Evolutionary conservation across 1,140 invertebrate genomes (phyloP), one percentile per base, ranked within the genome.

Genomic region (Chelonus insularis): DNA sequence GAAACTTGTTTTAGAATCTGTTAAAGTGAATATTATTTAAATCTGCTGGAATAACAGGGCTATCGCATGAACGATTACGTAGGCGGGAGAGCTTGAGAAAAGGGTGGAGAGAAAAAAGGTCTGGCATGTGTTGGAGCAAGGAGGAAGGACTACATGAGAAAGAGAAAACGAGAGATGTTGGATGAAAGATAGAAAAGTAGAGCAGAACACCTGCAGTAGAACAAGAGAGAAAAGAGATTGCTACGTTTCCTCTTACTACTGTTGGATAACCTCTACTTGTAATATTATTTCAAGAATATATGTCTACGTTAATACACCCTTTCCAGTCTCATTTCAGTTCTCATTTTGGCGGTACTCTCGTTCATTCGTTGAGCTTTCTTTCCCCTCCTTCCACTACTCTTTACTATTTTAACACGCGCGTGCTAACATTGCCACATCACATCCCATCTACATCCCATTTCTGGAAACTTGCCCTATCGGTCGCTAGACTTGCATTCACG

Each of bases 1-100:
- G 64, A 64, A 67, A 67, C 48, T 68, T 67, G 62, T 57, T 67
- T 62, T 62, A 29, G 71, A 72, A 69, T 70, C 65, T 64, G 67
- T 64, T 69, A 66, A 69, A 63, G 63, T 51, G 61, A 66, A 69
- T 68, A 68, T 72, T 72, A 71, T 66, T 72, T 71, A 71, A 68
- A 72, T 68, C 55, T 39, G 36, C 21, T 16, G 23, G 5, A 55
- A 61, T 71, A 69, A 69, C 57, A 55, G 62, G 41, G 55, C 62
- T 65, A 70, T 68, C 64, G 67, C 57, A 45, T 67, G 64, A 66
- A 68, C 52, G 62, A 71, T 70, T 62, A 56, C 43, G 1, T 14
- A n/a, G 14, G 18, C 3, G 55, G 18, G 48, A 21, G 43, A 20
- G 8, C 14, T 43, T 39, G 12, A 39, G 12, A 39, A 39, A n/a